Evolutionary conservation across 37 sponge, comb jelly and placozoan genomes (phyloP).

Genomic region (Amphimedon queenslandica): DNA sequence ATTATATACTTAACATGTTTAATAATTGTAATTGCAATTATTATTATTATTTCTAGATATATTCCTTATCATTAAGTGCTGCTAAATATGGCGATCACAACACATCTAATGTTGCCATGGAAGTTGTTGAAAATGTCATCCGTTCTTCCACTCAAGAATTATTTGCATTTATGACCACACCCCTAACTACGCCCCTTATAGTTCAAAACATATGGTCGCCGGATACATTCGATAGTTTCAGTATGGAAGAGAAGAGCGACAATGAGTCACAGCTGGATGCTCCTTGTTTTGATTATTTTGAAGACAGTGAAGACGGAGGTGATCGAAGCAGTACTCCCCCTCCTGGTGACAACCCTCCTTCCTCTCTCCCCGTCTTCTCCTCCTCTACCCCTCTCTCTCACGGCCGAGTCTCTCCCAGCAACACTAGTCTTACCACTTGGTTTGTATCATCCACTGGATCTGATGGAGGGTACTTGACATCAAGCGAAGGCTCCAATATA

Average conservation of each 20-base stretch:
- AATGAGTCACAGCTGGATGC: slow-evolving; percentile 2
- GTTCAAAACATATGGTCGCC: slow-evolving; percentile 1
- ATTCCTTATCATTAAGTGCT: slow-evolving; percentile 21
- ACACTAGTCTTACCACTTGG: background rate
- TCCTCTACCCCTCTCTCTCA: background rate
- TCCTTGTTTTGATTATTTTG: slow-evolving; percentile 17
- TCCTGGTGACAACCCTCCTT: too few species aligned
- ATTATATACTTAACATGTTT: too few species aligned
- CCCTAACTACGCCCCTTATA: background rate
- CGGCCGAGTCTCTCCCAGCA: background rate
- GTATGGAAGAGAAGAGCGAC: slow-evolving; percentile 2
- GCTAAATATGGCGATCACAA: slow-evolving; percentile 34
- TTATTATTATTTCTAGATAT: slow-evolving; percentile 14
- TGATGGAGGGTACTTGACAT: background rate
- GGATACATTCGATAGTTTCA: background rate
- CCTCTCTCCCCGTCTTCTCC: background rate
- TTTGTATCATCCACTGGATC: background rate
- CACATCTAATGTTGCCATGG: slow-evolving; percentile 22
- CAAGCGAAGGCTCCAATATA: background rate
- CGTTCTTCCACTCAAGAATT: slow-evolving; percentile 8
- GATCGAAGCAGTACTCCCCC: background rate
- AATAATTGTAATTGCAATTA: too few species aligned
- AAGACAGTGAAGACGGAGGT: background rate
- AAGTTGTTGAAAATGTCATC: slow-evolving; percentile 26
- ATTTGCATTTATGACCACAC: slow-evolving; percentile 19